These are phyloP conservation scores for Cryptosula pallasiana DNA, from an alignment of 2,888 invertebrate genomes.

Conservation along the genomic window DNA sequence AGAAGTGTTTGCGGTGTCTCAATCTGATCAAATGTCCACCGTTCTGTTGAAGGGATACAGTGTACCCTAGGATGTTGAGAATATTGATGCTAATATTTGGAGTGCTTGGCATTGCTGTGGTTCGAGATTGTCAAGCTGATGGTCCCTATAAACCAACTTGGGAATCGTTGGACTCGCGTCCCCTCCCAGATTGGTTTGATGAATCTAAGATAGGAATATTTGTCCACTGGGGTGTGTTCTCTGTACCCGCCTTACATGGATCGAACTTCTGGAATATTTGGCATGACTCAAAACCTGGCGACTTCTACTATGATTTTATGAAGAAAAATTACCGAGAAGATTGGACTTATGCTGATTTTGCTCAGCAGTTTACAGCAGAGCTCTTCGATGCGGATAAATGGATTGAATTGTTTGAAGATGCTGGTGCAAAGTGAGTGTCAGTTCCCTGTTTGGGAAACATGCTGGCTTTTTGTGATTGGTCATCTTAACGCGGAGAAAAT, in stretches of 20 bases:
- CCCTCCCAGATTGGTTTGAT: slow-evolving; percentile 55
- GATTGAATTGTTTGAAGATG: slow-evolving; percentile 72
- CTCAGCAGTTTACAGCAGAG: slow-evolving; percentile 73
- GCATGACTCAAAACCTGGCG: slow-evolving; percentile 52
- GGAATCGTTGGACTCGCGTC: slow-evolving; percentile 53
- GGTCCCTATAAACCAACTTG: slow-evolving; percentile 40
- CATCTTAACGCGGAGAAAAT: too few relatives aligned
- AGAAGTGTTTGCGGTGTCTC: too few relatives aligned
- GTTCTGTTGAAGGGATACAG: too few relatives aligned
- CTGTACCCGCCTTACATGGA: slow-evolving; percentile 46
- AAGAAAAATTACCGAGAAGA: slow-evolving; percentile 72
- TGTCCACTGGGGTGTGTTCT: slow-evolving; percentile 56
- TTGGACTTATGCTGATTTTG: slow-evolving; percentile 88
- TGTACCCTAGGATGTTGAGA: too few relatives aligned
- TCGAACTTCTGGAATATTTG: slow-evolving; percentile 91
- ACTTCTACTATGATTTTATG: slow-evolving; percentile 63
- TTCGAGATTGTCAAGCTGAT: not conserved
- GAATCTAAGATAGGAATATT: slow-evolving; percentile 55
- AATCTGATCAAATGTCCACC: too few relatives aligned
- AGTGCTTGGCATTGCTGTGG: too few relatives aligned
- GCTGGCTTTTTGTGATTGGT: too few relatives aligned
- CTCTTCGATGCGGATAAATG: slow-evolving; percentile 78
- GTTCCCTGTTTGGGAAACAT: too few relatives aligned
- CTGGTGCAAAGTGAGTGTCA: slow-evolving; percentile 75
- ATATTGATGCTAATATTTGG: too few relatives aligned